Percentiles rank a stretch among this genome's conserved stretches.
phyloP scores from a whole-genome alignment of 1,140 invertebrate genomes.

The Drosophila lacteicornis region DNA sequence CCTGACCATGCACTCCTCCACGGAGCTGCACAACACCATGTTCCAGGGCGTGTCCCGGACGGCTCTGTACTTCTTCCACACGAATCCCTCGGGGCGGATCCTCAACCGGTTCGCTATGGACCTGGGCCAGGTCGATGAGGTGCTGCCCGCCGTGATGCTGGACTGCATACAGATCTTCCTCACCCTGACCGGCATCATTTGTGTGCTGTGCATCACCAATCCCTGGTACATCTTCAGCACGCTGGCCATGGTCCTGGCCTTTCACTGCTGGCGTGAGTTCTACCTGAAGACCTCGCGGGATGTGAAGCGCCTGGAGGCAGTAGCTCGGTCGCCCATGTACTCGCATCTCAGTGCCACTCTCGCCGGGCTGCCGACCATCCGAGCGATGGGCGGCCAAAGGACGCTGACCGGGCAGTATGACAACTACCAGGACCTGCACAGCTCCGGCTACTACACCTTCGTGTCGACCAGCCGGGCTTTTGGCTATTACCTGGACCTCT shows the following conservation, averaged over 20 bases:
- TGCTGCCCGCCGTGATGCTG: conserved; percentile 87
- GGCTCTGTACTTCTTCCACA: conserved; percentile 92
- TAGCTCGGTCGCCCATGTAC: conserved; percentile 91
- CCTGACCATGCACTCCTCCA: conserved; percentile 90
- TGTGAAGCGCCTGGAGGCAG: conserved; percentile 94
- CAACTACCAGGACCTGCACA: conserved; percentile 88
- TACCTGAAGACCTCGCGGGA: conserved; percentile 93
- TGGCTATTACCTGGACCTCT: conserved; percentile 90
- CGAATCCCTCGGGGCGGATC: conserved; percentile 90
- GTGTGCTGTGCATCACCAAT: conserved; percentile 91
- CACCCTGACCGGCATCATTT: conserved; percentile 90
- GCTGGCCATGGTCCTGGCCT: conserved; percentile 88
- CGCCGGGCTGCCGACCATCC: conserved; percentile 90
- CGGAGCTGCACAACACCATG: conserved; percentile 83
- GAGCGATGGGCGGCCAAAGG: conserved; percentile 88
- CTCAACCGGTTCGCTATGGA: conserved; percentile 92
- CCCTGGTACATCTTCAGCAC: conserved; percentile 91
- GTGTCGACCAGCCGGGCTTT: conserved; percentile 93
- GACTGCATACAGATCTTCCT: conserved; percentile 92
- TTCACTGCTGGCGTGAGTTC: conserved; percentile 90
- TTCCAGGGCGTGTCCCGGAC: conserved; percentile 80
- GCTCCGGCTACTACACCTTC: conserved; percentile 91
- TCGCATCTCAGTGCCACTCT: conserved; percentile 91
- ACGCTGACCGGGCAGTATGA: conserved; percentile 89
- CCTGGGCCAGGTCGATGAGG: conserved; percentile 86